Evolutionary conservation across 2,888 invertebrate genomes (phyloP), one percentile per base, ranked within the genome.

Genomic region (Gymnosoma rotundatum): DNA sequence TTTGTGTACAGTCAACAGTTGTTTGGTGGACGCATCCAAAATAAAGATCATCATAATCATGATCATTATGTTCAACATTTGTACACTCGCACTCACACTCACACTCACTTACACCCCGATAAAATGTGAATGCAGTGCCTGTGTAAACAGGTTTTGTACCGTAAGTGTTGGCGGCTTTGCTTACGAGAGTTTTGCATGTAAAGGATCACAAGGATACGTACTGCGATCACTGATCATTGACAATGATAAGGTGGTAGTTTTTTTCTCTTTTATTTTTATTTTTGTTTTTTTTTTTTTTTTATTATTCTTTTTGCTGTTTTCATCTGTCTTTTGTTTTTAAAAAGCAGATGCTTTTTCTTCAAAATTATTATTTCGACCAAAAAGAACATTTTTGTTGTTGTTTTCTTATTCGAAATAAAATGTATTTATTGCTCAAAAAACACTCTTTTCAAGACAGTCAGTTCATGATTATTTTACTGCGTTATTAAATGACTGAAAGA

Each of bases 1-100:
- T 54, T 73, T 60, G 58, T n/a, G 81, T 82, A 82, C 81, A 82
- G 81, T 82, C 81, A 82, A 82, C 81, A 82, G 63, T 79, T 79
- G 73, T 79, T 82, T 63, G 69, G 54, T 58, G 61, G 67, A 76
- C 60, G 76, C 76, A 67, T 67, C 60, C 67, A 76, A 67, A 67
- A 76, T 50, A 50, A 38, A 76, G 50, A 66, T 60, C 58, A 42
- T 32, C 25, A 67, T 42, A 60, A 76, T 67, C 32, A 67, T 42
- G 67, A 76, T 67, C 42, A 42, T 16, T 12, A 42, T 12, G 12
- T 42, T 42, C 4, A 42, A 12, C 42, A 42, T 42, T 60, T 45
- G 21, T 56, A 56, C 14, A 42, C 32, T 48, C 54, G 45, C 54
- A 74, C 75, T 20, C 32, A 42, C 25, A 4, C 52, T 18, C 45